These are phyloP conservation scores for Aleiodes alternator DNA, from an alignment of 2,888 invertebrate species.

Conservation along the genomic window DNA sequence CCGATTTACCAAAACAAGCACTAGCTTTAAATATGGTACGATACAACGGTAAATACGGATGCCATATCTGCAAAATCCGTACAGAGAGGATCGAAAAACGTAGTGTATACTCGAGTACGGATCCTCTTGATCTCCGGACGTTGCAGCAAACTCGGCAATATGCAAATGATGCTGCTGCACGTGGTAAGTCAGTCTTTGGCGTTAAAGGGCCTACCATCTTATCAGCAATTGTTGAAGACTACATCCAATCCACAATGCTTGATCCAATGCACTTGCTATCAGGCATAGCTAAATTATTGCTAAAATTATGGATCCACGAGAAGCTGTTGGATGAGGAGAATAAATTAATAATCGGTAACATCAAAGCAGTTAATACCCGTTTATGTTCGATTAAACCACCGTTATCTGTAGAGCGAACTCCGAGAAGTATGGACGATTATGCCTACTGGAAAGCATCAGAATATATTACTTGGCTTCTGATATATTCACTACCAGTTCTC, in stretches of 20 bases:
- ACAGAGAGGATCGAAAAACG: conserved; percentile 30
- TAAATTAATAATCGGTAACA: no score
- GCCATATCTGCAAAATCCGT: conserved; percentile 49
- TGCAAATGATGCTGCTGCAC: not conserved
- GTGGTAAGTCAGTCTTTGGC: conserved; percentile 25
- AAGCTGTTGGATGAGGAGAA: no score
- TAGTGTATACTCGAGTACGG: conserved; percentile 24
- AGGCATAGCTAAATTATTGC: no score
- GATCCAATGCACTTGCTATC: no score
- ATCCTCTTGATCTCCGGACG: conserved; percentile 1
- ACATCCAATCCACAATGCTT: conserved; percentile 33
- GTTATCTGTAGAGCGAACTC: conserved; percentile 44
- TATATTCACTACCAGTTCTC: not conserved
- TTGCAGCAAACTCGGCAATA: not conserved
- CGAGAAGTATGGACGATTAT: conserved; percentile 49
- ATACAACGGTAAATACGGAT: conserved; percentile 50
- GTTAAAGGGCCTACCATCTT: conserved; percentile 47
- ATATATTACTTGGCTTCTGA: conserved; percentile 19
- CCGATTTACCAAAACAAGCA: conserved; percentile 49
- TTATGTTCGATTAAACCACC: conserved; percentile 1
- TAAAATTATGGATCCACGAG: no score
- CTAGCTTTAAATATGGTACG: conserved; percentile 49
- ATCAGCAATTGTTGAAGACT: conserved; percentile 40
- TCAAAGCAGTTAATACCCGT: not conserved
- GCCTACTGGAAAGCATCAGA: conserved; percentile 53